These are phyloP conservation scores for Mesochorus sp. DNA, from an alignment of 2,888 invertebrate species.

Conservation along the genomic window DNA sequence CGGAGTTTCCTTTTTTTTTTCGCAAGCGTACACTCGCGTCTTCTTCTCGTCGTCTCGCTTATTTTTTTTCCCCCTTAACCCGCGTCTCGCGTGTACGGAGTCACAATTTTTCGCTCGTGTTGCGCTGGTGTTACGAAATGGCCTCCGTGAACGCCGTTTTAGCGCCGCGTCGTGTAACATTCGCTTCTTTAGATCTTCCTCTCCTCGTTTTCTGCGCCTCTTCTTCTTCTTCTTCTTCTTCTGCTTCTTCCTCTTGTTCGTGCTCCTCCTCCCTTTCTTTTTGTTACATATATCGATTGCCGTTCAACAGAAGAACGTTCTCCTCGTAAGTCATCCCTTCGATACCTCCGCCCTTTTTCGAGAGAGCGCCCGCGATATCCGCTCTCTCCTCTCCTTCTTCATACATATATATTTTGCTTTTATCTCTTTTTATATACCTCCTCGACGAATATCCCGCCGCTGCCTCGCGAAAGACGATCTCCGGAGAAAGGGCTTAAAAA, in stretches of 20 bases:
- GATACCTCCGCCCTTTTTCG: neutral
- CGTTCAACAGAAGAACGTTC: neutral
- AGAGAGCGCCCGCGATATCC: neutral
- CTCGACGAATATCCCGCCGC: slow-evolving; percentile 22
- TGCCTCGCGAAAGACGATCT: slow-evolving; percentile 11
- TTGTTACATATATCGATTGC: neutral
- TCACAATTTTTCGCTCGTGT: neutral
- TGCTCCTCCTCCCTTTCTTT: neutral
- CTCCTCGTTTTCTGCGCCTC: slow-evolving; percentile 1
- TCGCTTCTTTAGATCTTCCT: slow-evolving; percentile 1
- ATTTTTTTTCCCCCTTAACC: neutral
- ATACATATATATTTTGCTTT: neutral
- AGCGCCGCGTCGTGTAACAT: slow-evolving; percentile 44
- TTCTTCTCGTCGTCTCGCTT: neutral
- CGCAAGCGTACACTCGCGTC: neutral
- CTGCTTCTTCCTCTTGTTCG: neutral
- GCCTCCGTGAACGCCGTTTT: neutral
- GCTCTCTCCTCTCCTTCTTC: neutral
- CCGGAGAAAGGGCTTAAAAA: neutral
- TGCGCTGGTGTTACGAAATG: slow-evolving; percentile 37
- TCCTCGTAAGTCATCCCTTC: neutral
- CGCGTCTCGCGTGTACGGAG: neutral
- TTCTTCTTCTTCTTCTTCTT: neutral
- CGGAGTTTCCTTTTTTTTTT: slow-evolving; percentile 12
- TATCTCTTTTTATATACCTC: slow-evolving; percentile 8